A percentile compares a stretch with the other conserved stretches of the same genome.
Evolutionary conservation across 2,113 vertebrate genomes (phyloP).

Genomic region (Murina feae): DNA sequence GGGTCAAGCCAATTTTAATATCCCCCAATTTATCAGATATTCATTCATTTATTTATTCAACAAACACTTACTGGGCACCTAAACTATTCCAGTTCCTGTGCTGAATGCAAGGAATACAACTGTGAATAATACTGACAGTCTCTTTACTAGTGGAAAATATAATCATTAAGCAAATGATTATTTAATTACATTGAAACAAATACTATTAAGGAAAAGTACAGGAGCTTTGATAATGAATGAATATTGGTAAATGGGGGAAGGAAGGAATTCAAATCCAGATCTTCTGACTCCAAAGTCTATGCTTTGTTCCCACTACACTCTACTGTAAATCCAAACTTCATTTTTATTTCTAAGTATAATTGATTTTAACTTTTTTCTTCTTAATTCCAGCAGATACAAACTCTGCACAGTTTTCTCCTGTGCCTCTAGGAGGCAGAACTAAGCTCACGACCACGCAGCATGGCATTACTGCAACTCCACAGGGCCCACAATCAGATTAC

Average conservation of each 20-base stretch:
- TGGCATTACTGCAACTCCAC: background rate
- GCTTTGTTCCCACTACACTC: background rate
- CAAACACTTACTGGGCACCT: slow-evolving; percentile 17
- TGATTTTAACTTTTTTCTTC: slow-evolving; percentile 26
- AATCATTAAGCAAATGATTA: slow-evolving; percentile 18
- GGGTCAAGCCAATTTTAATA: background rate
- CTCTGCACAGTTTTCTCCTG: background rate
- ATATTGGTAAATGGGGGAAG: background rate
- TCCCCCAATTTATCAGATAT: background rate
- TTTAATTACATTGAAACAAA: background rate
- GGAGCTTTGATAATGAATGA: slow-evolving; percentile 30
- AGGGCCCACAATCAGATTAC: background rate
- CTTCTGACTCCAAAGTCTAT: background rate
- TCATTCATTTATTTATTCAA: slow-evolving; percentile 10
- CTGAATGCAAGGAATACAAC: background rate
- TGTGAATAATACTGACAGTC: background rate
- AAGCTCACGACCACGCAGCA: background rate
- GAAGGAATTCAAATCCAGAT: slow-evolving; percentile 34
- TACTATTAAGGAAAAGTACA: background rate
- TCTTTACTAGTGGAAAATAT: slow-evolving; percentile 16
- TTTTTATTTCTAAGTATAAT: slow-evolving; percentile 27
- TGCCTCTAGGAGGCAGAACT: background rate
- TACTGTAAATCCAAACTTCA: background rate
- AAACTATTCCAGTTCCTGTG: background rate
- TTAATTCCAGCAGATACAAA: slow-evolving; percentile 4